These are phyloP conservation scores for Lacanobia oleracea DNA, from an alignment of 2,888 invertebrate genomes.

Conservation along the genomic window DNA sequence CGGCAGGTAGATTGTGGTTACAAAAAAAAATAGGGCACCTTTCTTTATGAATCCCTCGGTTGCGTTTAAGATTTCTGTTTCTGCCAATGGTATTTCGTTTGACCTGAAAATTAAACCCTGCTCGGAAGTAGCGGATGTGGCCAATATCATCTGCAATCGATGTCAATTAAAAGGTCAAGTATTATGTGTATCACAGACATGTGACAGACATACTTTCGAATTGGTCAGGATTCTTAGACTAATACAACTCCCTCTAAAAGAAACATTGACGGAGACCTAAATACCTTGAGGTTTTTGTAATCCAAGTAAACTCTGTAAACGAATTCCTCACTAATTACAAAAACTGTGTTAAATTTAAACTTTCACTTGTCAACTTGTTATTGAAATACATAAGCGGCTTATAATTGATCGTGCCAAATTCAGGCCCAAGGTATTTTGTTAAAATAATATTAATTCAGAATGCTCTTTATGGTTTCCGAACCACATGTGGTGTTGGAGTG, in stretches of 20 bases:
- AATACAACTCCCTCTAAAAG: background rate
- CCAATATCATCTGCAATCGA: constrained; percentile 28
- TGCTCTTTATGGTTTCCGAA: constrained; percentile 55
- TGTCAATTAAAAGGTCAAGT: constrained; percentile 48
- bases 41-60: too few relatives aligned
- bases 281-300: constrained; percentile 18
- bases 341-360: constrained; percentile 49
- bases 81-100: background rate
- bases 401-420: constrained; percentile 58
- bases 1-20: too few relatives aligned
- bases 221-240: background rate
- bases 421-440: constrained; percentile 40
- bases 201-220: constrained; percentile 1
- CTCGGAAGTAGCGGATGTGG: constrained; percentile 34
- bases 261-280: background rate
- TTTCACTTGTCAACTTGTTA: constrained; percentile 62
- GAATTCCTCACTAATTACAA: constrained; percentile 24
- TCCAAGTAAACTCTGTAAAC: constrained; percentile 11
- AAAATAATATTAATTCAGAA: constrained; percentile 62
- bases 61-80: background rate
- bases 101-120: constrained; percentile 39
- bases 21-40: too few relatives aligned
- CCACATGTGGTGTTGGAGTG: constrained; percentile 54
- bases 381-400: constrained; percentile 33
- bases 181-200: constrained; percentile 6